These are phyloP conservation scores for Pachycephala philippinensis DNA, from an alignment of 2,113 vertebrate species.

Conservation along the genomic window DNA sequence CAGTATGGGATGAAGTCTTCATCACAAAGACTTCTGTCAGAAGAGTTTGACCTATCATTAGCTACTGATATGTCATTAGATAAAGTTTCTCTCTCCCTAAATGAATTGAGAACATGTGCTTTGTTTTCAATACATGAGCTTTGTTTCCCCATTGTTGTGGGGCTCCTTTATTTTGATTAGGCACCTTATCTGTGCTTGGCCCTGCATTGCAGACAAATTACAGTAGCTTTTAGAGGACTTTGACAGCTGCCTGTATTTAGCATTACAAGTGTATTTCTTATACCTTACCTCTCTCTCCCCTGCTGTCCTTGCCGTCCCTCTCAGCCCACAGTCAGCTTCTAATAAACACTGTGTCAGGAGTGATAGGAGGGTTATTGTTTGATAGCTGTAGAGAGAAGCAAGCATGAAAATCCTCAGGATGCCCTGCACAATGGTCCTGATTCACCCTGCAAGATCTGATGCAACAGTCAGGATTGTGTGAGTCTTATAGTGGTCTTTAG, in stretches of 20 bases:
- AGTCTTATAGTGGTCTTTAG: not conserved
- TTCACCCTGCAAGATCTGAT: not conserved
- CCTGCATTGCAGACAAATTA: not conserved
- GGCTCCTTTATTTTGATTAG: not conserved
- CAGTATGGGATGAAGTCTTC: not conserved
- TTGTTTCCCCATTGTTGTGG: not conserved
- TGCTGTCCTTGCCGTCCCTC: fast-evolving
- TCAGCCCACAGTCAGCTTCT: not conserved
- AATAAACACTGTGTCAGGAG: not conserved
- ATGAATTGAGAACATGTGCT: not conserved
- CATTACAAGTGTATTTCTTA: not conserved
- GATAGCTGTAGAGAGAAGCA: not conserved
- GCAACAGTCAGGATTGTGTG: not conserved
- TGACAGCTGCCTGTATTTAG: not conserved
- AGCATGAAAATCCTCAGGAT: not conserved
- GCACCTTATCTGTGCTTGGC: not conserved
- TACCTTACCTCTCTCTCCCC: too few relatives aligned
- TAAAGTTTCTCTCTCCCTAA: not conserved
- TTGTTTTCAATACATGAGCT: not conserved
- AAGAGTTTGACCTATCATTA: not conserved
- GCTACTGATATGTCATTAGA: not conserved
- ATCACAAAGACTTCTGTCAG: not conserved
- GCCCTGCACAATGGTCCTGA: not conserved
- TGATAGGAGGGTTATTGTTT: not conserved
- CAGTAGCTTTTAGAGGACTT: not conserved